A percentile compares a stretch with the other conserved stretches of the same genome.
Evolutionary conservation across 2,113 vertebrate species (phyloP).

Genomic region (Paraplagusia blochii): DNA sequence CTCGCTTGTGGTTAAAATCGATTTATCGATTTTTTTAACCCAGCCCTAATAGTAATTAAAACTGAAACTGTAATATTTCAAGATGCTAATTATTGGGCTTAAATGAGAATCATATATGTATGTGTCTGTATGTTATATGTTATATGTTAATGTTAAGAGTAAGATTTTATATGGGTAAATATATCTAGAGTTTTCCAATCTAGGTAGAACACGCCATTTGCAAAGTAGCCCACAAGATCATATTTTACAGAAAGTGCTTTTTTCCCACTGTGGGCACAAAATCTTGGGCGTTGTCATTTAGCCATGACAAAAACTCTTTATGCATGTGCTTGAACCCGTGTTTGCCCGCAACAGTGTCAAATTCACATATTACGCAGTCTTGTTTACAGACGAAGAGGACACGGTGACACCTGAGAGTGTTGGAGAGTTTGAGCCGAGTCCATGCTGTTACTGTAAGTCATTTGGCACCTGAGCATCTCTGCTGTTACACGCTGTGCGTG

Average conservation of each 20-base stretch:
- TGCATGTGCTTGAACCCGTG: conserved; percentile 21
- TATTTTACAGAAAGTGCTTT: background rate
- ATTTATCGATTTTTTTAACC: no score
- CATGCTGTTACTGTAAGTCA: conserved; percentile 59
- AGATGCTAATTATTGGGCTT: no score
- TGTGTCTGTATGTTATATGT: no score
- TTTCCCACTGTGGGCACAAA: conserved; percentile 11
- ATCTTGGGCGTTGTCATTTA: conserved; percentile 13
- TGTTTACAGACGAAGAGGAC: conserved; percentile 40
- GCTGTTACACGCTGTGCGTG: conserved; percentile 33
- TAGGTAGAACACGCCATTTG: no score
- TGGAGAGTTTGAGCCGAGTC: conserved; percentile 47
- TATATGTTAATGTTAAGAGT: background rate
- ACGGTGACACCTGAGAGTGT: conserved; percentile 63
- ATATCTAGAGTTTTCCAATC: no score
- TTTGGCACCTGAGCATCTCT: conserved; percentile 44
- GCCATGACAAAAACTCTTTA: conserved; percentile 27
- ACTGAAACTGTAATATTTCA: no score
- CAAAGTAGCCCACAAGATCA: no score
- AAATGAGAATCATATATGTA: no score
- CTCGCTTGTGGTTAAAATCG: no score
- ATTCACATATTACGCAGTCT: conserved; percentile 24
- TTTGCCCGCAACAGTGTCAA: conserved; percentile 18
- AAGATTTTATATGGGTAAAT: no score
- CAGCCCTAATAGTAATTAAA: no score